These are phyloP conservation scores for Ennomos quercinarius DNA, from an alignment of 2,888 invertebrate species.

Conservation along the genomic window DNA sequence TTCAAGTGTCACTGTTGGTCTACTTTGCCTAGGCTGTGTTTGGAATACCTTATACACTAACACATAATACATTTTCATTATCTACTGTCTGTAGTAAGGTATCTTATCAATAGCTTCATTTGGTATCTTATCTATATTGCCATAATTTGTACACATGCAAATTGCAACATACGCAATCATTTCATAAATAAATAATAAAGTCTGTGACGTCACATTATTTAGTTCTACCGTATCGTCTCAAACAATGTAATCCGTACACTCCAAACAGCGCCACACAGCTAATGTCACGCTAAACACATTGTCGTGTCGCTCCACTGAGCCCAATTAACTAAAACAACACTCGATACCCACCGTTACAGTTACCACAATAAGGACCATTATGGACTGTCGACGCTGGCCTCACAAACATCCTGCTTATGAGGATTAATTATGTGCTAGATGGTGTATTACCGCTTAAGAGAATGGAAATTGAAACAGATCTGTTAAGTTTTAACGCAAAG, in stretches of 20 bases:
- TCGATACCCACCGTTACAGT: constrained; percentile 5
- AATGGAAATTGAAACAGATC: constrained; percentile 20
- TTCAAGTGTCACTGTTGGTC: too few relatives aligned
- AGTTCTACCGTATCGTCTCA: constrained; percentile 3
- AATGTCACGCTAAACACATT: constrained; percentile 69
- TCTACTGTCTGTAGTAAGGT: too few relatives aligned
- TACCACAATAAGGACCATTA: constrained; percentile 21
- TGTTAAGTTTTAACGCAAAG: constrained; percentile 9
- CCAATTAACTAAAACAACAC: constrained; percentile 48
- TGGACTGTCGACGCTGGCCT: constrained; percentile 11
- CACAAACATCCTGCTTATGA: constrained; percentile 29
- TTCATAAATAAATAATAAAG: too few relatives aligned
- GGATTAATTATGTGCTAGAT: constrained; percentile 30
- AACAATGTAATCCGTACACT: constrained; percentile 38
- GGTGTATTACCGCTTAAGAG: constrained; percentile 21
- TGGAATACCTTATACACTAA: too few relatives aligned
- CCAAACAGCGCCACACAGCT: constrained; percentile 43
- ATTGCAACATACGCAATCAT: too few relatives aligned
- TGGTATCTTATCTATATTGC: too few relatives aligned
- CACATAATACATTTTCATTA: too few relatives aligned
- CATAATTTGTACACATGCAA: too few relatives aligned
- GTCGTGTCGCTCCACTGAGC: constrained; percentile 56
- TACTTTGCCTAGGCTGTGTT: too few relatives aligned
- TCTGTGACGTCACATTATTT: not conserved
- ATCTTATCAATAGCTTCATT: too few relatives aligned